Base-by-base conservation (phyloP, 2,113 vertebrate species). In the Rhinolophus sinicus region DNA sequence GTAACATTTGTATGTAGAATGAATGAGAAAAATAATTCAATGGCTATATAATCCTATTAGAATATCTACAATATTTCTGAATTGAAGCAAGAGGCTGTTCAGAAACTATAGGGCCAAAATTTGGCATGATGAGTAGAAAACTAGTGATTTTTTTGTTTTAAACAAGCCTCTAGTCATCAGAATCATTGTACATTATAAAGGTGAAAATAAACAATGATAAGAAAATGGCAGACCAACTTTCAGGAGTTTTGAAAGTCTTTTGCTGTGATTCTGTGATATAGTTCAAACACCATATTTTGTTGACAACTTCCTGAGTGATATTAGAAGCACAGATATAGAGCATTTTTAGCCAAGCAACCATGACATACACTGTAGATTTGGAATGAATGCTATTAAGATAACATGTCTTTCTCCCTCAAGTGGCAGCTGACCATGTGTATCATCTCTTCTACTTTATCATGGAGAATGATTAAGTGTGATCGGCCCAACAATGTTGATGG, bases 301-400 rank as follows among this genome's bases (percentile, higher is more conserved):
- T 69, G 88, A 96, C 87, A 73, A 90, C 94, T 97, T 50, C n/a
- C 70, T 72, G 72, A 90, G 44, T 94, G 47, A 11, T 33, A 72
- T 28, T 89, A 50, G 56, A 95, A 92, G 84, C 65, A 88, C 82
- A 26, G 11, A 89, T n/a, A 88, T n/a, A 96, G 96, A n/a, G 9
- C 84, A 38, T 83, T 96, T 96, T n/a, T 96, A 58, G 35, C 88
- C 84, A 95, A 83, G 88, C 0, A 35, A 69, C 97, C 50, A 58
- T 89, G 40, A 64, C 84, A 22, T 81, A 16, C 65, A 58, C 72
- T 97, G 86, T 50, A 96, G 75, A 94, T 90, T 16, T 94, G 93
- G 86, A 97, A 88, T 83, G 52, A 96, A 96, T 95, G 62, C 24
- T 62, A 73, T 86, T 54, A 90, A 90, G 91, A 97, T 95, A 97